These are phyloP conservation scores for Urosaurus nigricauda DNA, from an alignment of 2,797 vertebrate genomes.

Conservation along the genomic window DNA sequence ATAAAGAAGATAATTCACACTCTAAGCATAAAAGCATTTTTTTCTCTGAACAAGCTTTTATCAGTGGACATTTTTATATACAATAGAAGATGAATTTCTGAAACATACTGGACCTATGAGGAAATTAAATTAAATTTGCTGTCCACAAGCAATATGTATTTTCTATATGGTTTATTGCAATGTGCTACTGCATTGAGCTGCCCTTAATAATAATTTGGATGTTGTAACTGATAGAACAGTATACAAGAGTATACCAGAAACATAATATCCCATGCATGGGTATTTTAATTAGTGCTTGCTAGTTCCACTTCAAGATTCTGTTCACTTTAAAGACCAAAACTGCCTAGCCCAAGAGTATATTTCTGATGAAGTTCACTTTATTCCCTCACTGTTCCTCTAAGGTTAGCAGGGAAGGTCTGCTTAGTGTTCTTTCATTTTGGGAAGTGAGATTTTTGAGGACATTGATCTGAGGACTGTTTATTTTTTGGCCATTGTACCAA, in stretches of 20 bases:
- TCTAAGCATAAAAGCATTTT: neutral
- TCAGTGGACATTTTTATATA: constrained; percentile 3
- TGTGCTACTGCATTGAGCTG: neutral
- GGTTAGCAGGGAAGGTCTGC: neutral
- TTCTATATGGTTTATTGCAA: neutral
- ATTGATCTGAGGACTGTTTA: neutral
- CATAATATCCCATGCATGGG: neutral
- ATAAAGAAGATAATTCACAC: neutral
- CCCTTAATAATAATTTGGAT: neutral
- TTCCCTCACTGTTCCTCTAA: neutral
- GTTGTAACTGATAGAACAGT: neutral
- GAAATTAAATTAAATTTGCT: constrained; percentile 30
- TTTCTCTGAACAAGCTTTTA: neutral
- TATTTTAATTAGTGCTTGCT: neutral
- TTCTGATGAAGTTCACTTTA: neutral
- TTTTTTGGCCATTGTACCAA: neutral
- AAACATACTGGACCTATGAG: neutral
- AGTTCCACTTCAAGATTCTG: neutral
- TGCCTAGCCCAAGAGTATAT: neutral
- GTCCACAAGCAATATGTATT: neutral
- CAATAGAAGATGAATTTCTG: constrained; percentile 11
- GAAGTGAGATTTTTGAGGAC: neutral
- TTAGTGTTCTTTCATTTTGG: neutral
- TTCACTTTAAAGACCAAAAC: neutral
- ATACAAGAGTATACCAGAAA: neutral